Percentiles rank a stretch among this genome's conserved stretches.
Conservation (phyloP, 2,888 invertebrate species). For the Smittia sp. region DNA sequence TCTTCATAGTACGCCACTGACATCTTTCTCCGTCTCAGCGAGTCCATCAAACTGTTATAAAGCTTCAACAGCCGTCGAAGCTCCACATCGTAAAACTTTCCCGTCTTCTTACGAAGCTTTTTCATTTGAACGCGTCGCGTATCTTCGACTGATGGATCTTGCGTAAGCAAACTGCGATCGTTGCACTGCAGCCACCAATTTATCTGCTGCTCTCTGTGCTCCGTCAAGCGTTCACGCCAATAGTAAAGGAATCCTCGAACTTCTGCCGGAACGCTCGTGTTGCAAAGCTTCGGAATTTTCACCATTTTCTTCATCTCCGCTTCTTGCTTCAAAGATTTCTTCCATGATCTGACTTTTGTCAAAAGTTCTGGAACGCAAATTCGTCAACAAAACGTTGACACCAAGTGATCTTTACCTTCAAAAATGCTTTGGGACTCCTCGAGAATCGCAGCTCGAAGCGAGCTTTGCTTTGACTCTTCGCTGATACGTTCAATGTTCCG, state of each 20-base stretch:
- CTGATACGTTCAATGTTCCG: not conserved
- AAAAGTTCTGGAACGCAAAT: no score
- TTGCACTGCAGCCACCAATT: slow-evolving; percentile 37
- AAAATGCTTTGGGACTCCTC: slow-evolving; percentile 3
- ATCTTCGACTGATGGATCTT: not conserved
- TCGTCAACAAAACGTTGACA: no score
- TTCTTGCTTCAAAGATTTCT: not conserved
- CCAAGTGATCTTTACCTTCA: no score
- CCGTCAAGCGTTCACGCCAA: not conserved
- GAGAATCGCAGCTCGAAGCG: not conserved
- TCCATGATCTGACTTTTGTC: not conserved
- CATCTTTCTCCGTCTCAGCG: slow-evolving; percentile 13
- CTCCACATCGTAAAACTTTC: slow-evolving; percentile 22
- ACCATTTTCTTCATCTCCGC: not conserved
- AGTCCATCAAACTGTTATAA: slow-evolving; percentile 26
- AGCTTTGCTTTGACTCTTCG: not conserved
- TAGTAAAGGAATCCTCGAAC: not conserved
- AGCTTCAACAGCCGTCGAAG: slow-evolving; percentile 8
- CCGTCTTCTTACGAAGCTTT: not conserved
- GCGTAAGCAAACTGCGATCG: slow-evolving; percentile 17
- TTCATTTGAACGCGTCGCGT: not conserved
- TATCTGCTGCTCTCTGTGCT: not conserved
- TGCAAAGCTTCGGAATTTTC: not conserved
- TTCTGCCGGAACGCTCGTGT: slow-evolving; percentile 13
- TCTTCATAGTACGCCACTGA: not conserved